Evolutionary conservation across 2,888 invertebrate species (phyloP).

Genomic region (Trachelus troglodyta): DNA sequence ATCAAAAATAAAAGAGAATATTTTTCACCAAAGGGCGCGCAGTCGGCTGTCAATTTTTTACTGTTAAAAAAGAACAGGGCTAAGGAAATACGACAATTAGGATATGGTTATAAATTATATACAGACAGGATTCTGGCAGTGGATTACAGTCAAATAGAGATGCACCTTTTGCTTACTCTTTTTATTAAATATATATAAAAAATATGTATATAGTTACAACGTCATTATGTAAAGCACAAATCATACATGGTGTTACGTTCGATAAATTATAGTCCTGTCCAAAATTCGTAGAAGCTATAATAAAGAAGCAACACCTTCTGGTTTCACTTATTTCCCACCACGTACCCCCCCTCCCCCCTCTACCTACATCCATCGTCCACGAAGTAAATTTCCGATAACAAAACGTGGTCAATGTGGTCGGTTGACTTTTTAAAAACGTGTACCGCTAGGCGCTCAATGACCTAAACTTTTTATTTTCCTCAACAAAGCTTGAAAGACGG

Average conservation of each 20-base stretch:
- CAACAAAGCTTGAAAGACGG: too few species aligned
- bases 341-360: not conserved
- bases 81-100: too few species aligned
- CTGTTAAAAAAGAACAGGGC: too few species aligned
- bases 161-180: slow-evolving; percentile 35
- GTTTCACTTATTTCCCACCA: slow-evolving; percentile 5
- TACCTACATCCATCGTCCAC: not conserved
- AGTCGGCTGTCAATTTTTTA: too few species aligned
- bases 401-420: not conserved
- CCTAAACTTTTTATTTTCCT: too few species aligned
- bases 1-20: too few species aligned
- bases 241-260: slow-evolving; percentile 39
- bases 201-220: slow-evolving; percentile 64
- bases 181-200: slow-evolving; percentile 66
- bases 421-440: too few species aligned
- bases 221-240: slow-evolving; percentile 58
- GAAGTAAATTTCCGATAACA: slow-evolving; percentile 10
- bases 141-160: not conserved
- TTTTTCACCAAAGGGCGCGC: too few species aligned
- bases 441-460: too few species aligned
- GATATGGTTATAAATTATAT: too few species aligned
- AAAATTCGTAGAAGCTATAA: slow-evolving; percentile 10
- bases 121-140: not conserved
- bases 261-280: slow-evolving; percentile 16
- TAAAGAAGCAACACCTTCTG: slow-evolving; percentile 5